phyloP scores from a whole-genome alignment of 2,797 vertebrate species.

The Erethizon dorsatum region DNA sequence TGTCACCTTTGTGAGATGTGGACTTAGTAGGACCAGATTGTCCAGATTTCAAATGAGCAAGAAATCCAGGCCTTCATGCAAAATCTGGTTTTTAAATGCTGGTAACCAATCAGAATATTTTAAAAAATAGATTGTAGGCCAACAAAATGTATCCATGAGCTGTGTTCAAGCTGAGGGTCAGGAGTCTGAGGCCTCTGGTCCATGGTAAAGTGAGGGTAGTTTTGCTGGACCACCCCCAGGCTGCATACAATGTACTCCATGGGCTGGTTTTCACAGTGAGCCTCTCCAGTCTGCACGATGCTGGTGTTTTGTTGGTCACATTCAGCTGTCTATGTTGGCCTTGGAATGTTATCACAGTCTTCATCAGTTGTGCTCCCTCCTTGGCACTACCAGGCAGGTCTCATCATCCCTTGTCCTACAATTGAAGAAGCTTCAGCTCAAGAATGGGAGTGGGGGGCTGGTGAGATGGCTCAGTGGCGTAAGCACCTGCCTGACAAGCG shows the following conservation, averaged over 20 bases:
- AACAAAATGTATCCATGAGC: slow-evolving; percentile 1
- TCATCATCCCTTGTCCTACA: neutral
- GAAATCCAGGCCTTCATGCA: slow-evolving; percentile 40
- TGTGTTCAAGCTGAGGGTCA: neutral
- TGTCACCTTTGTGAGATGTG: neutral
- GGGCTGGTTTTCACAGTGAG: neutral
- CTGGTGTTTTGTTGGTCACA: neutral
- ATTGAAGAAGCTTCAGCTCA: neutral
- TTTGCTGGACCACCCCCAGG: neutral
- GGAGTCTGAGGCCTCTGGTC: neutral
- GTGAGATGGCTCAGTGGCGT: too few species aligned
- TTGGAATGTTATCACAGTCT: neutral
- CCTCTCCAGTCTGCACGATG: neutral
- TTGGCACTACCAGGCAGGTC: neutral
- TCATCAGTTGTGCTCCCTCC: neutral
- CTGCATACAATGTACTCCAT: accelerated
- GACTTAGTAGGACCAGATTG: slow-evolving; percentile 8
- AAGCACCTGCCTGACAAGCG: too few species aligned
- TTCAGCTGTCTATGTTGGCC: neutral
- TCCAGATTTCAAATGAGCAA: neutral
- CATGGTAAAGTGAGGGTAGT: neutral
- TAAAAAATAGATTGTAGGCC: neutral
- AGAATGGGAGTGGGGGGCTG: neutral
- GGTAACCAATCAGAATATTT: slow-evolving; percentile 15
- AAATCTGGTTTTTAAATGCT: slow-evolving; percentile 61